A percentile compares a stretch with the other conserved stretches of the same genome.
phyloP scores from a whole-genome alignment of 1,140 invertebrate genomes.

The Camponotus vicinus region DNA sequence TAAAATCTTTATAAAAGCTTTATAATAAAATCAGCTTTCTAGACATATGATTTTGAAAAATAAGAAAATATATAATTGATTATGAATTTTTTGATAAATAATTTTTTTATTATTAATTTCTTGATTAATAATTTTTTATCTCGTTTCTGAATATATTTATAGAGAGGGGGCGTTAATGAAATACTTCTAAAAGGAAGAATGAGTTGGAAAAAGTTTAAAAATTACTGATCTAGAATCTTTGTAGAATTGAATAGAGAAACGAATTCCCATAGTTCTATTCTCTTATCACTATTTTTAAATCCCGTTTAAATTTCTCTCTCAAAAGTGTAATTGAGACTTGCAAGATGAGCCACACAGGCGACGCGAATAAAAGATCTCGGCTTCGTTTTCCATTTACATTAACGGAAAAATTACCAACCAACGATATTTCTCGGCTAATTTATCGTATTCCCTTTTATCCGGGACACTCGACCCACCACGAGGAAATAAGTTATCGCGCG shows the following conservation, averaged over 20 bases:
- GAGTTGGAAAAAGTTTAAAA: no score
- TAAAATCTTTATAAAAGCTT: no score
- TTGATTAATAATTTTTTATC: no score
- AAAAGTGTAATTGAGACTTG: not conserved
- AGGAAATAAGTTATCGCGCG: conserved; percentile 26
- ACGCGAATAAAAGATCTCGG: not conserved
- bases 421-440: not conserved
- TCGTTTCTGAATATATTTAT: no score
- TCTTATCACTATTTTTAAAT: not conserved
- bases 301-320: not conserved
- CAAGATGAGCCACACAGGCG: not conserved
- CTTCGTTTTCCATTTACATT: not conserved
- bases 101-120: no score
- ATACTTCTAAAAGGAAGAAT: no score
- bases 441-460: not conserved
- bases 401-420: not conserved
- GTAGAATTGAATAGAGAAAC: not conserved
- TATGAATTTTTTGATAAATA: no score
- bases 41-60: no score
- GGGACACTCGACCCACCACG: not conserved
- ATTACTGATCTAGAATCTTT: not conserved
- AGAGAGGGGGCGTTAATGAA: no score
- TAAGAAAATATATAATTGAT: no score
- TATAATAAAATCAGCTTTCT: no score
- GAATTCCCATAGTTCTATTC: not conserved